These are phyloP conservation scores for Eciton burchellii DNA, from an alignment of 1,140 invertebrate species.

Conservation along the genomic window DNA sequence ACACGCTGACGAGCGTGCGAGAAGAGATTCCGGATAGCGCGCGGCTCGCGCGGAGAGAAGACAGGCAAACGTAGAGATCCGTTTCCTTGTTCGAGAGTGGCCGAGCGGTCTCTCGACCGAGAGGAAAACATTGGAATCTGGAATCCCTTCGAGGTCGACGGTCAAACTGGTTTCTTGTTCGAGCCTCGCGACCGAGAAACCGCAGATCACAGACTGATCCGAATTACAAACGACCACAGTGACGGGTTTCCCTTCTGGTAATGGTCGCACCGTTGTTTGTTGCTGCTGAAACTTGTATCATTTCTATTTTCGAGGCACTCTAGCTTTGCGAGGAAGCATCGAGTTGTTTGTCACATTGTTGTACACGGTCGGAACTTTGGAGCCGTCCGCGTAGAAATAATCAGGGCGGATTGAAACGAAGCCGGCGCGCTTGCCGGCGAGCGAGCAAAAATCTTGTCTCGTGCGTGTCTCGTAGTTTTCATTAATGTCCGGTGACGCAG, in stretches of 20 bases:
- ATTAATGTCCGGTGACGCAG: not conserved
- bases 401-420: not conserved
- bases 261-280: not conserved
- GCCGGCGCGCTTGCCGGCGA: not conserved
- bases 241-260: not conserved
- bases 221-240: not conserved
- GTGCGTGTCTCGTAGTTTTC: not conserved
- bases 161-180: conserved; percentile 62
- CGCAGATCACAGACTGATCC: conserved; percentile 24
- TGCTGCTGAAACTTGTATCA: not conserved
- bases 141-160: conserved; percentile 46
- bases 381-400: too few relatives aligned
- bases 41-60: not conserved
- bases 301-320: too few relatives aligned
- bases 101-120: not conserved
- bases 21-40: not conserved
- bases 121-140: not conserved
- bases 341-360: not conserved
- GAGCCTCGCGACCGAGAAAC: not conserved
- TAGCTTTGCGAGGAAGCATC: not conserved
- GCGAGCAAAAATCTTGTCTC: not conserved
- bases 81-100: not conserved
- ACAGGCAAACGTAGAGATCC: not conserved
- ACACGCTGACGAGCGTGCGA: too few relatives aligned
- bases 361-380: too few relatives aligned